A percentile compares a stretch with the other conserved stretches of the same genome.
Conservation (phyloP, 2,797 vertebrate genomes). For the Malurus leucopterus region DNA sequence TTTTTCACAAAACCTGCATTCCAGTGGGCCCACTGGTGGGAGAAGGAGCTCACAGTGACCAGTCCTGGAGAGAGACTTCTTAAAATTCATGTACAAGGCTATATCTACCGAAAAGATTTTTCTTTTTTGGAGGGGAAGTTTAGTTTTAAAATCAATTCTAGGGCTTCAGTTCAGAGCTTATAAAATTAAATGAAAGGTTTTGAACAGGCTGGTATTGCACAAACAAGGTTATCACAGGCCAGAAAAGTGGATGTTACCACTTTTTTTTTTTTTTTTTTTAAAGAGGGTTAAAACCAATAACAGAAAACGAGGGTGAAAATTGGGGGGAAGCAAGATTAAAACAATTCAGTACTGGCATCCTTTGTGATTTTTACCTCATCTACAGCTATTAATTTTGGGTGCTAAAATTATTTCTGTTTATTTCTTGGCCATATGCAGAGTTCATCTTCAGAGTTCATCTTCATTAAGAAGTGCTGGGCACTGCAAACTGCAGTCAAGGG, state of each 20-base stretch:
- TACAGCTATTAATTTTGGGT: background rate
- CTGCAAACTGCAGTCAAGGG: background rate
- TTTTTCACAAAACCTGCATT: background rate
- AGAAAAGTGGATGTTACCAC: background rate
- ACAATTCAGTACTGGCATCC: background rate
- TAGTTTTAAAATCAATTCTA: background rate
- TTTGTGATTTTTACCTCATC: background rate
- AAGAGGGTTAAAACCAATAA: background rate
- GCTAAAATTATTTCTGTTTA: background rate
- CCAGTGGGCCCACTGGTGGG: too few relatives aligned
- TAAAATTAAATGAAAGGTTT: background rate
- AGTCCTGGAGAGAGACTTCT: background rate
- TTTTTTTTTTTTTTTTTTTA: background rate
- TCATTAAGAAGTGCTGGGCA: background rate
- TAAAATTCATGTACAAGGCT: background rate
- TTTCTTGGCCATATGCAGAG: background rate
- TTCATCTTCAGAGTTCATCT: background rate
- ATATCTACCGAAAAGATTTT: background rate
- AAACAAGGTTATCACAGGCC: background rate
- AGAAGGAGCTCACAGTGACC: background rate
- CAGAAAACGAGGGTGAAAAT: background rate
- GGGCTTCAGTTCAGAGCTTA: background rate
- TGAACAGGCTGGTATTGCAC: background rate
- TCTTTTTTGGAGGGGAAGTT: background rate
- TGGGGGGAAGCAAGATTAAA: background rate